Percentiles rank a stretch among this genome's conserved stretches.
These are phyloP conservation scores for Meloidogyne floridensis DNA, from an alignment of 1,140 invertebrate species.

Conservation along the genomic window DNA sequence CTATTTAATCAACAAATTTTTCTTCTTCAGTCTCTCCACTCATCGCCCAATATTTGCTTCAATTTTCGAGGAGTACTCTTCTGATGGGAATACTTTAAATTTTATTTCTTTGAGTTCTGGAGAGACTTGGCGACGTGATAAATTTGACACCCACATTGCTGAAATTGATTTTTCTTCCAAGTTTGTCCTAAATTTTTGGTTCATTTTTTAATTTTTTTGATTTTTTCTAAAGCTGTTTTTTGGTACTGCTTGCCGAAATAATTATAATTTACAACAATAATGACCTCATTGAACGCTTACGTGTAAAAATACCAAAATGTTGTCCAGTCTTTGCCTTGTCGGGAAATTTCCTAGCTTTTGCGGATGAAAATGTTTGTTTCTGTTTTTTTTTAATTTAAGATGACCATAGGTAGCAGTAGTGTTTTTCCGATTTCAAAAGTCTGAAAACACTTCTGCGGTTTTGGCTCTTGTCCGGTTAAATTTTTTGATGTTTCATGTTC, in stretches of 20 bases:
- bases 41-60: conserved; percentile 55
- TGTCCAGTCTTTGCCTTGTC: conserved; percentile 87
- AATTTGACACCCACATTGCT: conserved; percentile 85
- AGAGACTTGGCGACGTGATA: conserved; percentile 80
- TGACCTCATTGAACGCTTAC: conserved; percentile 81
- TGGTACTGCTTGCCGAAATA: conserved; percentile 83
- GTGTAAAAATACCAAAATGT: conserved; percentile 75
- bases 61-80: conserved; percentile 47
- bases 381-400: neutral
- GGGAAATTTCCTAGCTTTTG: conserved; percentile 74
- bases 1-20: too few species aligned
- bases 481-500: too few species aligned
- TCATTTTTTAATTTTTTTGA: neutral
- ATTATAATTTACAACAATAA: conserved; percentile 86
- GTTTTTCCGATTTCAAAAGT: too few species aligned
- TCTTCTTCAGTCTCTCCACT: conserved; percentile 46
- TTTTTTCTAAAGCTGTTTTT: conserved; percentile 75
- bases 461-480: too few species aligned
- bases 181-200: too few species aligned
- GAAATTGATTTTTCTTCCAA: conserved; percentile 79
- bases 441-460: too few species aligned
- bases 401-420: too few species aligned
- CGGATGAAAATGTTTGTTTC: conserved; percentile 75
- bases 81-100: conserved; percentile 71
- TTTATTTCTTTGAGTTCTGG: conserved; percentile 86